Percentiles rank a stretch among this genome's conserved stretches.
Conservation (phyloP, 2,888 invertebrate species). For the Drosophila tripunctata region DNA sequence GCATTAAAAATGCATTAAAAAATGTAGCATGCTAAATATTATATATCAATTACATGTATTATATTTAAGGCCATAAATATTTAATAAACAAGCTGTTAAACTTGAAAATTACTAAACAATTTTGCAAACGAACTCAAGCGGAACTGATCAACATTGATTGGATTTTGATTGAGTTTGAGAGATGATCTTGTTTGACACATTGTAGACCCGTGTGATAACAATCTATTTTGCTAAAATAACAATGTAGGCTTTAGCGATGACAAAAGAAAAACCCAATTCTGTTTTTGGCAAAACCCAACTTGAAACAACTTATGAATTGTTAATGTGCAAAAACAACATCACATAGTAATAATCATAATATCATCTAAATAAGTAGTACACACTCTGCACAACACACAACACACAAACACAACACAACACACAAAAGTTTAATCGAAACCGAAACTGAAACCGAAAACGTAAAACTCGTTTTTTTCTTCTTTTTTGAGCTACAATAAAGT, state of each 20-base stretch:
- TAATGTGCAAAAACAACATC: slow-evolving; percentile 41
- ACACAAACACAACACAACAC: slow-evolving; percentile 22
- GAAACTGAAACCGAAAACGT: slow-evolving; percentile 33
- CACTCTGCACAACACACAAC: slow-evolving; percentile 45
- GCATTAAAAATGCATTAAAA: slow-evolving; percentile 9
- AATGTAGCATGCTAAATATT: background rate
- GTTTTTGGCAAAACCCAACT: slow-evolving; percentile 11
- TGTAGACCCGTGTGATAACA: background rate
- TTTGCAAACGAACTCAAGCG: slow-evolving; percentile 2
- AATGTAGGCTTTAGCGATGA: background rate
- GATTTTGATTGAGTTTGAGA: slow-evolving; percentile 2
- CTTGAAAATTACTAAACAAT: background rate
- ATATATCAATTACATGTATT: background rate
- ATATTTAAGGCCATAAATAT: background rate
- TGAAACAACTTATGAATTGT: slow-evolving; percentile 53
- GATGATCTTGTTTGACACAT: background rate
- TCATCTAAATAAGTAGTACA: slow-evolving; percentile 62
- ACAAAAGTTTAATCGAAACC: slow-evolving; percentile 19
- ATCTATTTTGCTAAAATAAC: background rate
- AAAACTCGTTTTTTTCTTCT: slow-evolving; percentile 61
- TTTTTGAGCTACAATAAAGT: slow-evolving; percentile 13
- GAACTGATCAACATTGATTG: slow-evolving; percentile 16
- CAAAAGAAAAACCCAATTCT: slow-evolving; percentile 4
- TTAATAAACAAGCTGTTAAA: background rate
- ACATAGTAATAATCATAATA: slow-evolving; percentile 44